These are phyloP conservation scores for Microctonus brassicae DNA, from an alignment of 2,888 invertebrate species.

Conservation along the genomic window DNA sequence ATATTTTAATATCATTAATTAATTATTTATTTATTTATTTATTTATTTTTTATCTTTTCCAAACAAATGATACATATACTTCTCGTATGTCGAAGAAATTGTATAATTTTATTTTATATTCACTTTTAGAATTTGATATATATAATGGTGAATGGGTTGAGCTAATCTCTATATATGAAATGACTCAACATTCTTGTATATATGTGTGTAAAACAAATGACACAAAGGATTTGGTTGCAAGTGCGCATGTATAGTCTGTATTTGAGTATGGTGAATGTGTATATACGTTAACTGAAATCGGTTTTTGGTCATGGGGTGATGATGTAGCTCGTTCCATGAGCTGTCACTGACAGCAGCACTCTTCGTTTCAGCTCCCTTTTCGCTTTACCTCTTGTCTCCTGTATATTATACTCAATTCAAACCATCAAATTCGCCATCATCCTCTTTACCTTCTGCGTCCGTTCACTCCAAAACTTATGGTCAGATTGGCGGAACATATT, in stretches of 20 bases:
- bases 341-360: constrained; percentile 34
- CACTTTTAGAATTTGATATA: not conserved
- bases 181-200: not conserved
- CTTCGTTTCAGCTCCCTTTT: not conserved
- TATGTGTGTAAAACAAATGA: constrained; percentile 10
- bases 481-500: constrained; percentile 21
- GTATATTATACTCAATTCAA: constrained; percentile 16
- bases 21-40: not conserved
- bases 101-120: not conserved
- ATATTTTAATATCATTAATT: not conserved
- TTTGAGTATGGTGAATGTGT: not conserved
- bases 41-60: no score
- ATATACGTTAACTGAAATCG: constrained; percentile 15
- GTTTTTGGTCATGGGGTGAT: constrained; percentile 11
- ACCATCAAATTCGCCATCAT: constrained; percentile 28
- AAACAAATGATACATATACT: no score
- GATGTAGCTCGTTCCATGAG: constrained; percentile 20
- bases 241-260: not conserved
- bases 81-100: no score
- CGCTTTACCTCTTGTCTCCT: not conserved
- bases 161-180: not conserved
- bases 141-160: not conserved
- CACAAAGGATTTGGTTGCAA: constrained; percentile 4
- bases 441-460: not conserved
- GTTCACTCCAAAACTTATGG: not conserved